Conservation (phyloP, 1,140 invertebrate species). For the Bombus haemorrhoidalis region DNA sequence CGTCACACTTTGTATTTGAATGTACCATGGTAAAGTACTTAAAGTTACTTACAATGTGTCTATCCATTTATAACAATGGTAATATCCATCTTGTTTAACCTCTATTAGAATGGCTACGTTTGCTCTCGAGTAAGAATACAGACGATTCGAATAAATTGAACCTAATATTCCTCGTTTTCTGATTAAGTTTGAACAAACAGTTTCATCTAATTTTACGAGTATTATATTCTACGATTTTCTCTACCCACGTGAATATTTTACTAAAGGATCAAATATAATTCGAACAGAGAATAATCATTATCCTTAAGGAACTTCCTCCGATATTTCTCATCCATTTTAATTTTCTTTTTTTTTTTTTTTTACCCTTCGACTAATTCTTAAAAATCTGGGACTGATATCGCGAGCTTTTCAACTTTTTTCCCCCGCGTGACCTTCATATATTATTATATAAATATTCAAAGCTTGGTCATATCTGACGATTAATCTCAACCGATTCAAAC, state of each 20-base stretch:
- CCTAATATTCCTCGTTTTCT: not conserved
- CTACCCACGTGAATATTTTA: no score
- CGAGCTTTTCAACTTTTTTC: not conserved
- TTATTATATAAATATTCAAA: no score
- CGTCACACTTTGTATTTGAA: not conserved
- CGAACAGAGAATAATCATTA: not conserved
- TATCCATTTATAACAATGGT: not conserved
- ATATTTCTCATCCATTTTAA: no score
- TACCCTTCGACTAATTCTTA: not conserved
- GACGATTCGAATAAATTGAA: not conserved
- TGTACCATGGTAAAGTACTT: not conserved
- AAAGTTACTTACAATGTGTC: not conserved
- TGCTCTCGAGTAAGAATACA: not conserved
- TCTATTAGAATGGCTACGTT: not conserved
- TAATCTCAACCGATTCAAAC: not conserved
- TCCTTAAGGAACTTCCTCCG: no score
- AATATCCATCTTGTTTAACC: not conserved
- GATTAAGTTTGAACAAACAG: not conserved
- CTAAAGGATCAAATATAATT: not conserved
- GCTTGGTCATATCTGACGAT: not conserved
- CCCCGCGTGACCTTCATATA: no score
- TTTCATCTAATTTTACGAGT: not conserved
- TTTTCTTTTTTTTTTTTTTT: not conserved
- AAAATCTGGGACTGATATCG: not conserved
- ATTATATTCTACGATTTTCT: not conserved